Percentiles rank a stretch among this genome's conserved stretches.
Conservation (phyloP, 2,888 invertebrate genomes). For the Himalopsyche anomala region DNA sequence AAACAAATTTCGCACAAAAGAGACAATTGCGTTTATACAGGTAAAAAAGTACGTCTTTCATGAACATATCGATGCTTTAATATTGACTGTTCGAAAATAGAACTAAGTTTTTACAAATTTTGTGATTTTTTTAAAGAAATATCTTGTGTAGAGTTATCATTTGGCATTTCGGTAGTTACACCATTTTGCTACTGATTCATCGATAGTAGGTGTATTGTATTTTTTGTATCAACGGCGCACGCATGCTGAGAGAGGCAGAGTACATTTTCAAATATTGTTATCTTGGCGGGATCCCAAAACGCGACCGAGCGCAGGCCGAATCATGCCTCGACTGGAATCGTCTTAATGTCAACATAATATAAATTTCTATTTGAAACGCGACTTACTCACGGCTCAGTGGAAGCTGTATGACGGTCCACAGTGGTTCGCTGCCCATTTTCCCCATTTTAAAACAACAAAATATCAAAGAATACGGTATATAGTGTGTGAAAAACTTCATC, state of each 20-base stretch:
- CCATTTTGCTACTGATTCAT: too few relatives aligned
- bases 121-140: too few relatives aligned
- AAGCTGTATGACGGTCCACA: not conserved
- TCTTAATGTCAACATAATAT: slow-evolving; percentile 32
- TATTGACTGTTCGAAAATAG: too few relatives aligned
- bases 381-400: slow-evolving; percentile 27
- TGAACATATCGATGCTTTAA: too few relatives aligned
- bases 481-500: not conserved
- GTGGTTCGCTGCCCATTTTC: not conserved
- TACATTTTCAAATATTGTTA: slow-evolving; percentile 14
- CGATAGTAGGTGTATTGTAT: too few relatives aligned
- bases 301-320: not conserved
- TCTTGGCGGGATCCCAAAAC: slow-evolving; percentile 4
- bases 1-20: too few relatives aligned
- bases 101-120: too few relatives aligned
- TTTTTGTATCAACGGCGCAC: too few relatives aligned
- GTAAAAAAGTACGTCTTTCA: too few relatives aligned
- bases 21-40: too few relatives aligned
- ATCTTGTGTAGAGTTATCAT: too few relatives aligned
- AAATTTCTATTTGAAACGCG: slow-evolving; percentile 28
- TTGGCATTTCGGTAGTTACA: too few relatives aligned
- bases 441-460: not conserved
- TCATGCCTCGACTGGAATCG: slow-evolving; percentile 33
- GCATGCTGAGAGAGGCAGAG: not conserved
- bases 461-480: not conserved